Evolutionary conservation across 2,797 vertebrate genomes (phyloP), one percentile per base, ranked within the genome.

Genomic region (Macrochelys suwanniensis): DNA sequence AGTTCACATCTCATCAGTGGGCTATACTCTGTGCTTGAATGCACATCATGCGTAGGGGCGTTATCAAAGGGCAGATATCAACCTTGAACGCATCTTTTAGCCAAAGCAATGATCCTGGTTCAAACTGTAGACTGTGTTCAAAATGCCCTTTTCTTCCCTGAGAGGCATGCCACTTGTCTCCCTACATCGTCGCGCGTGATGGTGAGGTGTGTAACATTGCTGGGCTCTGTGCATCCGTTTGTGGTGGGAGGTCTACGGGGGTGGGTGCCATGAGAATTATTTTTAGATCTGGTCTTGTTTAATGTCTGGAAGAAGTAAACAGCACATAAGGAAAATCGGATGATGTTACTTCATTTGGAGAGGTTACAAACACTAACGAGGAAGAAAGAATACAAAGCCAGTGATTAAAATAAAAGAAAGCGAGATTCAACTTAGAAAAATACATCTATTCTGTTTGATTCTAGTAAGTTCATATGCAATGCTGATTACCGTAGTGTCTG

Each of bases 1-100:
- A 89, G 33, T 85, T 26, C 17, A 84, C 31, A 65, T 13, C 53
- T 4, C 53, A 11, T 77, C 88, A 51, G 82, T 84, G 93, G 90
- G n/a, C 65, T 56, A 15, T 0, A 0, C 16, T 92, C 33, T 17
- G 16, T 65, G 33, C 61, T 19, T 33, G 16, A 65, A 65, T 33
- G 59, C 31, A 33, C 59, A 16, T 33, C 28, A 33, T 33, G 6
- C 6, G 6, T 16, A 61, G 59, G 31, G 31, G 31, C 31, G 2
- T 61, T 31, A 15, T 33, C 59, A 61, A 61, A 61, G 17, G 59
- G 31, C 59, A 61, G 31, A 31, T 16, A 6, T 61, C 53, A 84
- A 17, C 51, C 33, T 81, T 86, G 89, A 88, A 83, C 76, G 5
- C 21, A 37, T 88, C 31, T 84, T 54, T 85, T 53, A 47, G 51